Evolutionary conservation across 53 echinoderm and acorn worm species (phyloP), one percentile per base, ranked within the genome.

Genomic region (Arbacia lixula): DNA sequence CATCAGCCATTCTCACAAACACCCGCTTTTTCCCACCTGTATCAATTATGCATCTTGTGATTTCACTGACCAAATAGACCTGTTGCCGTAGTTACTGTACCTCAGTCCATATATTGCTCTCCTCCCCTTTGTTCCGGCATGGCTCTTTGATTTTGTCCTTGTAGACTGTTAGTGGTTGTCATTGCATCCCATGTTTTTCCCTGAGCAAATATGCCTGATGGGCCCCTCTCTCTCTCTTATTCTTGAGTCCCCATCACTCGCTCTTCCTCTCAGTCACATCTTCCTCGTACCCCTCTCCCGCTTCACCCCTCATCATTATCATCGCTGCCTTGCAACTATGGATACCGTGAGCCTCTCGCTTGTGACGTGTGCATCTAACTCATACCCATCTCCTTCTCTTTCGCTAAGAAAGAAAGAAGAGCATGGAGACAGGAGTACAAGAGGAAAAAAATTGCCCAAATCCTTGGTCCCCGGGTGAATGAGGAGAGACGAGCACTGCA

Each of bases 271-370:
- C 9, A 8, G 12, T 56, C 30, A 6, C 33, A 33, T 63, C 35
- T 12, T 66, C 66, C 5, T 67, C 49, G 9, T 14, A 67, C n/a
- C 65, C 3, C 49, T 67, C 25, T 63, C 2, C 22, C 29, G 36
- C 40, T 67, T 39, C 36, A 36, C 37, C 30, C 67, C 29, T 36
- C 39, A 67, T 39, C 21, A 22, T 67, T 67, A 22, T 29, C 72
- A n/a, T 2, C 71, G 25, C 27, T 72, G 72, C 72, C 28, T 72
- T 43, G 72, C 72, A 72, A 72, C 72, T 3, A 49, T 28, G 49
- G 16, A 72, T 49, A 43, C 46, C 72, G 14, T 14, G 6, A 10
- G 46, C 6, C 46, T 46, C 14, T 14, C 46, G 8, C 46, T 14
- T 14, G 8, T 10, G 14, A 46, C 46, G n/a, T n/a, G n/a, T 14